These are phyloP conservation scores for Marasmarcha lunaedactyla DNA, from an alignment of 2,888 invertebrate species.

Conservation along the genomic window DNA sequence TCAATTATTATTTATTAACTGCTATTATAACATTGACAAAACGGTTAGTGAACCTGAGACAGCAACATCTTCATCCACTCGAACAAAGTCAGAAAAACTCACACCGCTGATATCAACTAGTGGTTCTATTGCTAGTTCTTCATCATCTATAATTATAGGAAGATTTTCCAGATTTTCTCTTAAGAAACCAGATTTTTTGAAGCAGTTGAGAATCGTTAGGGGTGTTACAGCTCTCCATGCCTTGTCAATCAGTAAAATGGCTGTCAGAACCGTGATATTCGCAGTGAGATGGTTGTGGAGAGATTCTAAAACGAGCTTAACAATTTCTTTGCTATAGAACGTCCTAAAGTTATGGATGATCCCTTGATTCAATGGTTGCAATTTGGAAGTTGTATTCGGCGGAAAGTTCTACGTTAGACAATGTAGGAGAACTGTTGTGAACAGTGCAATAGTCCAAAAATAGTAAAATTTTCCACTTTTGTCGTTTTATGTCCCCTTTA, in stretches of 20 bases:
- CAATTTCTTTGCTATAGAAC: constrained; percentile 5
- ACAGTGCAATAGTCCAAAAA: constrained; percentile 22
- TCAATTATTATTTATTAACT: too few species aligned
- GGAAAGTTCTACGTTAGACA: constrained; percentile 2
- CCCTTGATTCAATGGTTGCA: constrained; percentile 17
- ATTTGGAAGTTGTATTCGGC: constrained; percentile 4
- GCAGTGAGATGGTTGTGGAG: constrained; percentile 14
- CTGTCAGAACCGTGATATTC: constrained; percentile 15
- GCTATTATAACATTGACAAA: too few species aligned
- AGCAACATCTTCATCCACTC: too few species aligned
- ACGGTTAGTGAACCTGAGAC: too few species aligned
- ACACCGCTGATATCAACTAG: too few species aligned
- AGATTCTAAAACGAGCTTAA: constrained; percentile 11
- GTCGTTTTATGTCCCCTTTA: constrained; percentile 14
- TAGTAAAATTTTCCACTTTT: constrained; percentile 18
- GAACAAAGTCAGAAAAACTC: too few species aligned
- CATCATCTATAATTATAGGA: constrained; percentile 15
- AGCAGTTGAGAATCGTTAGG: constrained; percentile 15
- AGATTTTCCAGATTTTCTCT: constrained; percentile 1
- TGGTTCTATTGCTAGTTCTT: constrained; percentile 16
- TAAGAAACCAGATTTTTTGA: constrained; percentile 14
- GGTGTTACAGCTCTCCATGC: constrained; percentile 15
- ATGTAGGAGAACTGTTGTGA: constrained; percentile 10
- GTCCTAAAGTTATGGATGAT: constrained; percentile 15
- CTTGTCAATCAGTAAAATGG: constrained; percentile 13